phyloP scores from a whole-genome alignment of 2,113 vertebrate genomes.

The Corythornis madagascariensis region DNA sequence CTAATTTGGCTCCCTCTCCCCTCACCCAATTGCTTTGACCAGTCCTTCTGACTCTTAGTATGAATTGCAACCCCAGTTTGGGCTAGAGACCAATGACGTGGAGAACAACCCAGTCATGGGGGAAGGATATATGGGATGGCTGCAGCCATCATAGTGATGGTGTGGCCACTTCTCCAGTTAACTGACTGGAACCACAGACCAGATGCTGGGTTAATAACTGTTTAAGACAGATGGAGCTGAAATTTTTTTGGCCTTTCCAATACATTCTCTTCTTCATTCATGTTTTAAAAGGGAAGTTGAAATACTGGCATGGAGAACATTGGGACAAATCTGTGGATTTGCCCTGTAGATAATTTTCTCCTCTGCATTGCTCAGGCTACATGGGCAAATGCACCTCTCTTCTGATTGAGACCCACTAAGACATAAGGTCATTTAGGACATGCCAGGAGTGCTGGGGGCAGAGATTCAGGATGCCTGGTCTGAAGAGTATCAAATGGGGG shows the following conservation, averaged over 20 bases:
- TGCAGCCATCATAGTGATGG: accelerated
- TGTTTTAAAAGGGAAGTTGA: background rate
- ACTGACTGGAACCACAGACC: background rate
- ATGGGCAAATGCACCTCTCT: background rate
- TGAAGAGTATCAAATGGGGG: background rate
- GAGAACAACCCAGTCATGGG: background rate
- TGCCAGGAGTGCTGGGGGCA: background rate
- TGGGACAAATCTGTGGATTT: background rate
- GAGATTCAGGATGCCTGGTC: background rate
- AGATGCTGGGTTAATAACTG: background rate
- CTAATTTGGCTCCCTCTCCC: background rate
- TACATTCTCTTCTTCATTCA: background rate
- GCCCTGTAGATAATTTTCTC: background rate
- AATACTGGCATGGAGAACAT: background rate
- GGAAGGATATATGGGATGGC: background rate
- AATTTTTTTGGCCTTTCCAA: constrained; percentile 16
- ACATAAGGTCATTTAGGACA: background rate
- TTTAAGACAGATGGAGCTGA: constrained; percentile 40
- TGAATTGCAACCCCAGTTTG: background rate
- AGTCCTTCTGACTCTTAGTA: background rate
- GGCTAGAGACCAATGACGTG: background rate
- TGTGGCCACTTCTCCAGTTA: background rate
- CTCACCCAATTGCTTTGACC: background rate
- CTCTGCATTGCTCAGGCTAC: background rate
- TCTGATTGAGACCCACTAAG: background rate